phyloP scores from a whole-genome alignment of 64 coral and sea anemone species.

The Montipora cactus region DNA sequence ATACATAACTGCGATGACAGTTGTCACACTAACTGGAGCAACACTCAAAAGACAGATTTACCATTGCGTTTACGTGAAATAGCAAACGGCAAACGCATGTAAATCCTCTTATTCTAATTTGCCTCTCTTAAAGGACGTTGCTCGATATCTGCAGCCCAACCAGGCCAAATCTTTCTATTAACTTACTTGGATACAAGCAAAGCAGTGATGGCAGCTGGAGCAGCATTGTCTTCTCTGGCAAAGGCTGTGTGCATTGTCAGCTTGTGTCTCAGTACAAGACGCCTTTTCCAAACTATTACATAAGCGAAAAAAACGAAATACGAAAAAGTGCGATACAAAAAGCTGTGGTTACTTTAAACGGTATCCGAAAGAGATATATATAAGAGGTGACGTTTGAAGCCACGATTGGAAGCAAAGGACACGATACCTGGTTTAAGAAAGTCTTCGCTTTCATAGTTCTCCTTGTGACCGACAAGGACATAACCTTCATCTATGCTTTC shows the following conservation, averaged over 20 bases:
- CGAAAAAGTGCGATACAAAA: not conserved
- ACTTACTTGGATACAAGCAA: slow-evolving; percentile 98
- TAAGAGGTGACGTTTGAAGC: no score
- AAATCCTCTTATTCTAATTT: no score
- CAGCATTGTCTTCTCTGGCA: slow-evolving; percentile 79
- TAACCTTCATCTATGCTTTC: slow-evolving; percentile 82
- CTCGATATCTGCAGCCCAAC: no score
- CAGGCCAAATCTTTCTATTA: not conserved
- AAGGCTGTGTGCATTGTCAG: slow-evolving; percentile 99
- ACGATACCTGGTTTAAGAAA: slow-evolving; percentile 52
- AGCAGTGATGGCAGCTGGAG: slow-evolving; percentile 87
- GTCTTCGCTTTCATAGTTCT: not conserved
- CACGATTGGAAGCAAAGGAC: no score
- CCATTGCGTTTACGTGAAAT: no score
- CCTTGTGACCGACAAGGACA: slow-evolving; percentile 76
- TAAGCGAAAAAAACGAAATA: not conserved
- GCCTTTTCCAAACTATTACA: slow-evolving; percentile 85
- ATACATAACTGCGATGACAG: no score
- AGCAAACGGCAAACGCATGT: no score
- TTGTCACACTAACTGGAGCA: not conserved
- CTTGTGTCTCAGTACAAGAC: slow-evolving; percentile 86
- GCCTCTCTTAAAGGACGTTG: no score
- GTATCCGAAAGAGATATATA: no score
- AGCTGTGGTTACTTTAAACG: not conserved
- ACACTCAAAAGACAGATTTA: not conserved